Evolutionary conservation across 2,113 vertebrate species (phyloP).

Genomic region (Theropithecus gelada): DNA sequence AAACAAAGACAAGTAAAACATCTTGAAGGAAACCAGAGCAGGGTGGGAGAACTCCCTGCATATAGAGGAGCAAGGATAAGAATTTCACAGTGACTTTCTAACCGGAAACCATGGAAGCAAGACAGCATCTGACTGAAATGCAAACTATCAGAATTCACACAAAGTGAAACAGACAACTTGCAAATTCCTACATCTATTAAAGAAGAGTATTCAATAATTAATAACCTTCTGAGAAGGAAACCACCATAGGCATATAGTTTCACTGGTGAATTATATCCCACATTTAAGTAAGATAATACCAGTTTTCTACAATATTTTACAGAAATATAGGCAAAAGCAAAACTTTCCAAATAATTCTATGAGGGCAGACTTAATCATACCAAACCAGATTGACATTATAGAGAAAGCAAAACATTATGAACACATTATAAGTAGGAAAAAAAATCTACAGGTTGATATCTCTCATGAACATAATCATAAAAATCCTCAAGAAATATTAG

Average conservation of each 20-base stretch:
- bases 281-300: background rate
- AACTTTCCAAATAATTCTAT: background rate
- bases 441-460: background rate
- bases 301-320: background rate
- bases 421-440: background rate
- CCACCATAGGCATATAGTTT: background rate
- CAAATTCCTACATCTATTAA: background rate
- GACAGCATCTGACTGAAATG: background rate
- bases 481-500: background rate
- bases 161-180: background rate
- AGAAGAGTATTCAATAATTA: background rate
- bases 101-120: background rate
- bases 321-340: background rate
- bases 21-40: background rate
- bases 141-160: background rate
- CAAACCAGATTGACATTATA: background rate
- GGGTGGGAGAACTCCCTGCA: background rate
- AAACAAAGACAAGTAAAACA: background rate
- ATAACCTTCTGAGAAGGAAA: background rate
- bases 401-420: background rate
- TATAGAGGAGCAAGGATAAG: background rate
- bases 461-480: background rate
- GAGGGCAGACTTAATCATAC: background rate
- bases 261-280: background rate
- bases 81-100: background rate